Evolutionary conservation across 1,140 invertebrate species (phyloP), one percentile per base, ranked within the genome.

Genomic region (Gryllus bimaculatus): DNA sequence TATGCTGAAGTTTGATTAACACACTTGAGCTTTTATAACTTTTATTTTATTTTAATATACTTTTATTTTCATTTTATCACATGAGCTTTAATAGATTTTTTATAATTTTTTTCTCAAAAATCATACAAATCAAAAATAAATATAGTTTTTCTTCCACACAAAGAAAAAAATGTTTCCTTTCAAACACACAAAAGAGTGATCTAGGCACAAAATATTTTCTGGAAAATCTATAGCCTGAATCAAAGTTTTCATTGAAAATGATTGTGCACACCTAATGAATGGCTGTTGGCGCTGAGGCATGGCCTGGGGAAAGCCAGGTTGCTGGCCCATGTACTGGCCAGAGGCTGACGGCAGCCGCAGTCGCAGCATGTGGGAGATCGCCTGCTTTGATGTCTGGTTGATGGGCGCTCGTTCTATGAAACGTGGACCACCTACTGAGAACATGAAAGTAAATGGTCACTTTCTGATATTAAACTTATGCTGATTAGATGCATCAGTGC

Each of bases 351-450:
- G 87, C 47, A 89, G 84, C 47, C 91, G 87, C 81, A 92, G 89
- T 2, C 94, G 88, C 76, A 97, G 85, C 93, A 97, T 95, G 81
- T 95, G 92, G 7, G 93, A 94, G 6, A 97, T 85, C 1, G 95
- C 95, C 84, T 94, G 93, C 83, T 96, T 96, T 0, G 94, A 94
- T 80, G 91, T 89, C 82, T 92, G 91, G 83, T 92, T 91, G 20
- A 89, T 88, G 0, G 92, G 91, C 5, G 26, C 26, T 48, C 91
- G 85, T 80, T 93, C 91, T 7, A 66, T 66, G 78, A 92, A 92
- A 75, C 92, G 87, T 77, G 89, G 90, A 48, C 90, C 91, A 49
- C 76, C 76, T 54, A 77, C 48, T 54, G 75, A 47, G 0, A 77
- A n/a, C 18, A 18, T 48, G 48, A 8, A 76, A 49, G 18, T 48